Conservation (phyloP, 2,113 vertebrate genomes). For the Catharus fuscescens region DNA sequence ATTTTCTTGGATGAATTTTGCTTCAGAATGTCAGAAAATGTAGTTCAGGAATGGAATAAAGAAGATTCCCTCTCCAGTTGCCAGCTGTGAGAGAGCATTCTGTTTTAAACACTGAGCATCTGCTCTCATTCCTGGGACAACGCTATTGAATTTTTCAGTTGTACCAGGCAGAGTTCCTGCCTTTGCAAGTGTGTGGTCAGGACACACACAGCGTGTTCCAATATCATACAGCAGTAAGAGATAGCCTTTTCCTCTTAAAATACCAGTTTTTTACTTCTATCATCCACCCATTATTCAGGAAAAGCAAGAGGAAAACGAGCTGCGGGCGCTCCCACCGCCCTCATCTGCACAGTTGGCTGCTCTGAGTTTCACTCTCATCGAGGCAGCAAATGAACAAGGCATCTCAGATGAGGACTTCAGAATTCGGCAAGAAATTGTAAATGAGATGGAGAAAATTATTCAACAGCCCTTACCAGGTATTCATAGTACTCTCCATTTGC, state of each 20-base stretch:
- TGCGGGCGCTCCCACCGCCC: conserved; percentile 87
- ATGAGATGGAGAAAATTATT: conserved; percentile 90
- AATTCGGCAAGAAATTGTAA: conserved; percentile 83
- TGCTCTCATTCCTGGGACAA: background rate
- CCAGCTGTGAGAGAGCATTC: background rate
- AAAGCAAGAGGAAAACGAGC: conserved; percentile 96
- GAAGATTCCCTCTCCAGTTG: background rate
- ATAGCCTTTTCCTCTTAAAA: background rate
- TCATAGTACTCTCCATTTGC: background rate
- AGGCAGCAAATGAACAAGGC: conserved; percentile 84
- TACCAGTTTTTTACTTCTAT: background rate
- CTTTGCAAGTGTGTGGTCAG: background rate
- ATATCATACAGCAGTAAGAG: background rate
- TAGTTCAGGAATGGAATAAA: background rate
- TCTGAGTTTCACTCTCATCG: conserved; percentile 83
- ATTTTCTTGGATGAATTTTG: background rate
- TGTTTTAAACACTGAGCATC: background rate
- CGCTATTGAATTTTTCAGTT: background rate
- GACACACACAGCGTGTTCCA: background rate
- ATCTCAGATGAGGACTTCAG: conserved; percentile 92
- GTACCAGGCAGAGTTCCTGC: background rate
- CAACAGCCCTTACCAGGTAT: conserved; percentile 87
- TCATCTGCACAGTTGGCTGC: conserved; percentile 86
- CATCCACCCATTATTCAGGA: conserved; percentile 78
- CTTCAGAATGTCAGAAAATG: conserved; percentile 23